Evolutionary conservation across 2,888 invertebrate genomes (phyloP), one percentile per base, ranked within the genome.

Genomic region (Heliconius cydno): DNA sequence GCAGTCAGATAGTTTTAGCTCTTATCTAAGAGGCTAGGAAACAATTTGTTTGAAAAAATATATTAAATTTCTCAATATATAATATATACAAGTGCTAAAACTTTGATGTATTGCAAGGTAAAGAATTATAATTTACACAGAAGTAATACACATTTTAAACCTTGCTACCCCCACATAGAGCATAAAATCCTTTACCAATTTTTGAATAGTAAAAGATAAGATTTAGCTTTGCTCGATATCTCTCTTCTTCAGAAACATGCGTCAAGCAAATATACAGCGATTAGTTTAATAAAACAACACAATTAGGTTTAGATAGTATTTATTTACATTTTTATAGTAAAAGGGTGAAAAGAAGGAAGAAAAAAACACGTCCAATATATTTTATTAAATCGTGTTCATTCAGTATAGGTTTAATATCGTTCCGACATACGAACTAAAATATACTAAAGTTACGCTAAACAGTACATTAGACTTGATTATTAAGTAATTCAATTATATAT

Each of bases 231-330:
- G 38, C 28, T 66, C 34, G n/a, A 41, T n/a, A 68, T 65, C 34
- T 38, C 25, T 28, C 28, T 28, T 28, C 28, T 63, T 68, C 77
- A 77, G 80, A 81, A 79, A 79, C 87, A 88, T 86, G 86, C 88
- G 78, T 65, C 41, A 87, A 88, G 88, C 88, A 79, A 86, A 80
- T 81, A 83, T 90, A 90, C 90, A 91, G 90, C 88, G 79, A 87
- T 86, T 87, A 87, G 89, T 88, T 86, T 87, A 94, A 94, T 92
- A 92, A 94, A 94, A 94, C 93, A 90, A 92, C 90, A 86, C 82
- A 83, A 84, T 86, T 86, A 87, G 88, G 86, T 85, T 82, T 80
- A 87, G 82, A 86, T 87, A 87, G 87, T 85, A 84, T 92, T 92
- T 92, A 92, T 92, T 91, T 88, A 87, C 86, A 88, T 83, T 87